Conservation (phyloP, 2,888 invertebrate species). For the Portevinia maculata region DNA sequence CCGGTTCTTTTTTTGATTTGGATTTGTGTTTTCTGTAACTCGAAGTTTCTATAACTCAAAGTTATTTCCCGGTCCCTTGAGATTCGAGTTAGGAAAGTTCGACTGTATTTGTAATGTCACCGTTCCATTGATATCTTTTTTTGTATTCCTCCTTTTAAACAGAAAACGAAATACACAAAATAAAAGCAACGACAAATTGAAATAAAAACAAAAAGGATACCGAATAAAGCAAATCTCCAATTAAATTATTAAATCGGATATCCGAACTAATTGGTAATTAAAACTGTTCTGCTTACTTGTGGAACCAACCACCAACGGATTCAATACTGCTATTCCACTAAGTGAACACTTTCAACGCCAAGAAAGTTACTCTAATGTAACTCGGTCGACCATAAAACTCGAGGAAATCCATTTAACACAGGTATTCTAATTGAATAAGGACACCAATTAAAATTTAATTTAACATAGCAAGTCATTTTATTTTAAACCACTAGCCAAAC, state of each 20-base stretch:
- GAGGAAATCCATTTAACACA: constrained; percentile 67
- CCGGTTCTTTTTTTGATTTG: too few relatives aligned
- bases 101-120: too few relatives aligned
- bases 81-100: too few relatives aligned
- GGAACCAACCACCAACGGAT: background rate
- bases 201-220: background rate
- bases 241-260: constrained; percentile 68
- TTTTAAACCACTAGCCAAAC: constrained; percentile 1
- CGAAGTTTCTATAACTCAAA: too few relatives aligned
- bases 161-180: too few relatives aligned
- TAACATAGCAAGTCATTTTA: constrained; percentile 51
- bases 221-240: constrained; percentile 42
- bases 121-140: too few relatives aligned
- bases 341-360: constrained; percentile 34
- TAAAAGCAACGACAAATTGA: background rate
- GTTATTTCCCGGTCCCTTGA: too few relatives aligned
- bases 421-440: constrained; percentile 69
- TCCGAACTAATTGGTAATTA: constrained; percentile 70
- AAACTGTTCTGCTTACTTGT: constrained; percentile 56
- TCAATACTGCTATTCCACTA: background rate
- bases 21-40: too few relatives aligned
- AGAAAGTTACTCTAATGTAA: constrained; percentile 58
- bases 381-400: constrained; percentile 47
- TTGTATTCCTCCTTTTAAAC: too few relatives aligned
- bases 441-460: constrained; percentile 66